Evolutionary conservation across 1,140 invertebrate species (phyloP).

Genomic region (Rhyacophila brunnea): DNA sequence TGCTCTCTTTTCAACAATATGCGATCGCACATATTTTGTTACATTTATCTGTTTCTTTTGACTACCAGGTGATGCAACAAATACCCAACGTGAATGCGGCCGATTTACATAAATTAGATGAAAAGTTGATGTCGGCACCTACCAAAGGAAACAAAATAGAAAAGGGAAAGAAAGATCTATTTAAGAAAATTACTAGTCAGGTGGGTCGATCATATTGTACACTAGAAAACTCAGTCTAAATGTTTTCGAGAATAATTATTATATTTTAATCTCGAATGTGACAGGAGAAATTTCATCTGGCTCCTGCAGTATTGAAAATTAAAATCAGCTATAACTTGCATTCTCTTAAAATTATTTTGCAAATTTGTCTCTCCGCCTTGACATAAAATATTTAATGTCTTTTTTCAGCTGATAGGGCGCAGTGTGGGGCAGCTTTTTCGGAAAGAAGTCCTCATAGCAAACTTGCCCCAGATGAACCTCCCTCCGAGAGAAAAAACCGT

Average conservation of each 20-base stretch:
- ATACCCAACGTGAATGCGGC: slow-evolving; percentile 75
- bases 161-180: slow-evolving; percentile 85
- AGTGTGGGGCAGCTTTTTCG: slow-evolving; percentile 82
- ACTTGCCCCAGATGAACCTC: slow-evolving; percentile 68
- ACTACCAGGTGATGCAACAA: slow-evolving; percentile 62
- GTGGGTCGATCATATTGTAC: slow-evolving; percentile 55
- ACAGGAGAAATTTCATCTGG: no score
- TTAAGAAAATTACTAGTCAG: slow-evolving; percentile 82
- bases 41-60: not conserved
- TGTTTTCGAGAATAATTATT: no score
- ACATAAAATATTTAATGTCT: slow-evolving; percentile 13
- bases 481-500: slow-evolving; percentile 48
- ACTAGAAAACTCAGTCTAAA: no score
- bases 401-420: slow-evolving; percentile 70
- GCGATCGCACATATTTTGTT: no score
- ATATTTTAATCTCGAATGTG: no score
- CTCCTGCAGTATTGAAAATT: no score
- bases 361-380: no score
- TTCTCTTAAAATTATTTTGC: no score
- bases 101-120: slow-evolving; percentile 79
- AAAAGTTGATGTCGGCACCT: slow-evolving; percentile 69
- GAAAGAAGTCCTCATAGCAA: slow-evolving; percentile 80
- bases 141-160: slow-evolving; percentile 77
- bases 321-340: no score
- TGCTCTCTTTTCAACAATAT: no score